phyloP scores from a whole-genome alignment of 2,113 vertebrate genomes.

The Chaenogobius annularis region DNA sequence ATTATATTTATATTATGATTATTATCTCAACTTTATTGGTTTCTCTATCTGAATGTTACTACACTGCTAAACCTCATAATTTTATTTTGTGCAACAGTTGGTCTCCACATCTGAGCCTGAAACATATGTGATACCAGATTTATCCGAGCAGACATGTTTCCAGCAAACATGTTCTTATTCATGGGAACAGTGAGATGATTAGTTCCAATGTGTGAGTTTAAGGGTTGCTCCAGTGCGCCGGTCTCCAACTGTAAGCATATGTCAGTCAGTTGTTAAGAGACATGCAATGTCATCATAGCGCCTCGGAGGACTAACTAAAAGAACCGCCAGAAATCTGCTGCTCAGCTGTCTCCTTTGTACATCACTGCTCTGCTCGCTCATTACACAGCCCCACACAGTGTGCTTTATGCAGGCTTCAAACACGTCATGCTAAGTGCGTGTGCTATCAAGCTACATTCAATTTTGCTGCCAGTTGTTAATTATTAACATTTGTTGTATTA shows the following conservation, averaged over 20 bases:
- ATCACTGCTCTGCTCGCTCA: conserved; percentile 13
- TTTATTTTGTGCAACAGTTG: conserved; percentile 1
- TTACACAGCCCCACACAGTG: conserved; percentile 1
- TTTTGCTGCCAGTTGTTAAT: background rate
- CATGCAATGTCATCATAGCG: conserved; percentile 14
- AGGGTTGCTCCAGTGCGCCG: conserved; percentile 1
- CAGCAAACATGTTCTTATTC: conserved; percentile 9
- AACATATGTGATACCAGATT: conserved; percentile 12
- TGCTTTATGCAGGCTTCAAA: conserved; percentile 15
- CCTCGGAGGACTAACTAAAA: conserved; percentile 10
- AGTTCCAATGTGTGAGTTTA: conserved; percentile 9
- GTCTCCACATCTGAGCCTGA: background rate
- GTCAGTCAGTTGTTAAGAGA: conserved; percentile 13
- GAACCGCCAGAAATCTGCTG: conserved; percentile 11
- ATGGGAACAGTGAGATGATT: conserved; percentile 3
- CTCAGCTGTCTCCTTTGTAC: conserved; percentile 14
- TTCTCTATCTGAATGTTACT: background rate
- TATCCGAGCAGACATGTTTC: conserved; percentile 4
- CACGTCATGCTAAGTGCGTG: conserved; percentile 12
- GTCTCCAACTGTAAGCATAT: conserved; percentile 14
- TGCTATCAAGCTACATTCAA: background rate
- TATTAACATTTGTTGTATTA: background rate
- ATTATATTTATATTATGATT: background rate
- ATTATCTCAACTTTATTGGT: background rate
- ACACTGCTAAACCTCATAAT: background rate